These are phyloP conservation scores for Phymorhynchus buccinoides DNA, from an alignment of 1,140 invertebrate genomes.

Conservation along the genomic window DNA sequence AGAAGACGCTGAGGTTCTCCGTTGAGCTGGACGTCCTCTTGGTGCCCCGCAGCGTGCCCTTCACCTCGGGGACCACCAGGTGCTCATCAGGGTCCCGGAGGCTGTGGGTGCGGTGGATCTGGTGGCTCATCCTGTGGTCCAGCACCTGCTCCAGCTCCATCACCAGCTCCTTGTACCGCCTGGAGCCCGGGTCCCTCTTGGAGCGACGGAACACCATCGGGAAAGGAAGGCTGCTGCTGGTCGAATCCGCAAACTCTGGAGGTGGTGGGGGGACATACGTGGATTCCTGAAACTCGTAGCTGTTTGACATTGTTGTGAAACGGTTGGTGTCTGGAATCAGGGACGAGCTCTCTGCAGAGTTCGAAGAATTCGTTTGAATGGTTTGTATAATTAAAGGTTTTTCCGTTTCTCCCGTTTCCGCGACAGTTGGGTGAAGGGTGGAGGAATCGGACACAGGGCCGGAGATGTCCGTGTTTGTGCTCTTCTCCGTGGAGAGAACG, in stretches of 20 bases:
- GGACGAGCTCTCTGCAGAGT: no score
- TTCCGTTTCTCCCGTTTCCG: background rate
- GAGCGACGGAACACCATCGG: constrained; percentile 65
- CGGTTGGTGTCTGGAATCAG: no score
- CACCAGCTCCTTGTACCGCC: constrained; percentile 61
- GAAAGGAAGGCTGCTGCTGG: no score
- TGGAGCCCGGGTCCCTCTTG: constrained; percentile 64
- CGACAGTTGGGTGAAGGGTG: background rate
- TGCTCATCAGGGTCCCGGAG: constrained; percentile 40
- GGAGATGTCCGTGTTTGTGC: background rate
- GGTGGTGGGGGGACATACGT: background rate
- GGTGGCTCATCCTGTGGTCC: constrained; percentile 45
- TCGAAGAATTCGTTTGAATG: no score
- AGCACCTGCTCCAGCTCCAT: constrained; percentile 59
- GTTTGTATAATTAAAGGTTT: no score
- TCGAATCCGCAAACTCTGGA: no score
- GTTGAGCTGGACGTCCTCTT: constrained; percentile 45
- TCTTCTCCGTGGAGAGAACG: background rate
- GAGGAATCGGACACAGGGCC: background rate
- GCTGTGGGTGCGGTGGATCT: constrained; percentile 24
- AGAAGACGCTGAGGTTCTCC: constrained; percentile 57
- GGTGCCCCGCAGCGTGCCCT: constrained; percentile 11
- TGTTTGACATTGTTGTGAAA: background rate
- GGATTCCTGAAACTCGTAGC: background rate
- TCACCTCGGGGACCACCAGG: background rate